These are phyloP conservation scores for Tillus elongatus DNA, from an alignment of 2,888 invertebrate species.

Conservation along the genomic window DNA sequence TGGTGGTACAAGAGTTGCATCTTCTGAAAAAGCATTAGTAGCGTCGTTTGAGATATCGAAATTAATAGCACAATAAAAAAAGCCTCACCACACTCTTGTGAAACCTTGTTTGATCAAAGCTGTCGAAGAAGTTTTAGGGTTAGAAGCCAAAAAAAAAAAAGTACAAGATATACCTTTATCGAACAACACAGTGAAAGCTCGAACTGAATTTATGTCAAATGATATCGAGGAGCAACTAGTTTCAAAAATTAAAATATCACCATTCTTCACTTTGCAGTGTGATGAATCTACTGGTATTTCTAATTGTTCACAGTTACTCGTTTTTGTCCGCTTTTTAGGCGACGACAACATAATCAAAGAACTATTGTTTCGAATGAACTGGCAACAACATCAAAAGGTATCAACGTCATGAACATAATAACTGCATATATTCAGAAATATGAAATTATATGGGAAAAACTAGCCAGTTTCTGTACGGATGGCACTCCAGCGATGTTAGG, in stretches of 20 bases:
- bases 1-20: slow-evolving; percentile 12
- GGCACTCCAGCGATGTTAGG: slow-evolving; percentile 20
- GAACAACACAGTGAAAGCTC: slow-evolving; percentile 13
- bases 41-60: slow-evolving; percentile 19
- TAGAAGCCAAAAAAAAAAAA: slow-evolving; percentile 13
- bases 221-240: slow-evolving; percentile 12
- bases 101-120: too few relatives aligned
- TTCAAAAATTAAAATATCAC: slow-evolving; percentile 13
- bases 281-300: slow-evolving; percentile 20
- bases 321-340: slow-evolving; percentile 18
- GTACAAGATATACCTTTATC: slow-evolving; percentile 14
- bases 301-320: slow-evolving; percentile 18
- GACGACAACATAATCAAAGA: slow-evolving; percentile 16
- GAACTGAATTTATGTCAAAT: slow-evolving; percentile 14
- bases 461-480: slow-evolving; percentile 19
- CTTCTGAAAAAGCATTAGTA: slow-evolving; percentile 15
- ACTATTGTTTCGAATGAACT: slow-evolving; percentile 17
- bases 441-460: slow-evolving; percentile 16
- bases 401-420: slow-evolving; percentile 15
- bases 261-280: slow-evolving; percentile 18
- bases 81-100: too few relatives aligned
- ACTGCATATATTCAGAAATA: slow-evolving; percentile 17
- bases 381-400: slow-evolving; percentile 17
- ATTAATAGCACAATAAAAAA: slow-evolving; percentile 19
- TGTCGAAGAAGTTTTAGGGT: slow-evolving; percentile 14